Evolutionary conservation across 2,888 invertebrate species (phyloP).

Genomic region (Aquatica leii): DNA sequence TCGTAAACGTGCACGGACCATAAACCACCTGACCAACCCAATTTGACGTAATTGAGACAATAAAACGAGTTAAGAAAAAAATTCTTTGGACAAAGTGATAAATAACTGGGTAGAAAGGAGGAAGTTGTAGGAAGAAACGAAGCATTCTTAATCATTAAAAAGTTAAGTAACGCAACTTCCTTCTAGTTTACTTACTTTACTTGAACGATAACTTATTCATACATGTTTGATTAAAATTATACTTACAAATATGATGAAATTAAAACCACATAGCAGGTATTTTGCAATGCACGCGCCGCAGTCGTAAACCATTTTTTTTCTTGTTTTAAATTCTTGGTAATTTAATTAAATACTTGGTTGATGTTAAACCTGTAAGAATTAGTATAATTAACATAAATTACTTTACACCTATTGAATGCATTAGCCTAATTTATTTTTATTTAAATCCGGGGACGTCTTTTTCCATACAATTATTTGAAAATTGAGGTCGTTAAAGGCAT

Average conservation of each 20-base stretch:
- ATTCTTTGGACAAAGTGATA: conserved; percentile 4
- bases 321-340: background rate
- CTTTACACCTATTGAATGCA: too few species aligned
- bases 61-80: too few species aligned
- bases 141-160: conserved; percentile 22
- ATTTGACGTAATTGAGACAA: too few species aligned
- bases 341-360: too few species aligned
- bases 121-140: conserved; percentile 24
- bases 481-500: too few species aligned
- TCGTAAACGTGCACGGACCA: too few species aligned
- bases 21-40: too few species aligned
- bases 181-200: conserved; percentile 8
- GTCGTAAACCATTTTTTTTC: conserved; percentile 56
- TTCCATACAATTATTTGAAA: too few species aligned
- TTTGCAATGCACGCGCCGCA: conserved; percentile 73
- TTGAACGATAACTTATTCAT: background rate
- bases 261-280: conserved; percentile 76
- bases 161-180: conserved; percentile 24
- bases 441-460: too few species aligned
- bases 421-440: too few species aligned
- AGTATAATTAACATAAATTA: background rate
- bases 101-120: conserved; percentile 19
- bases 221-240: conserved; percentile 34
- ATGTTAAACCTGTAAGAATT: conserved; percentile 17
- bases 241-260: conserved; percentile 79